Evolutionary conservation across 2,113 vertebrate genomes (phyloP).

Genomic region (Uropsilus gracilis): DNA sequence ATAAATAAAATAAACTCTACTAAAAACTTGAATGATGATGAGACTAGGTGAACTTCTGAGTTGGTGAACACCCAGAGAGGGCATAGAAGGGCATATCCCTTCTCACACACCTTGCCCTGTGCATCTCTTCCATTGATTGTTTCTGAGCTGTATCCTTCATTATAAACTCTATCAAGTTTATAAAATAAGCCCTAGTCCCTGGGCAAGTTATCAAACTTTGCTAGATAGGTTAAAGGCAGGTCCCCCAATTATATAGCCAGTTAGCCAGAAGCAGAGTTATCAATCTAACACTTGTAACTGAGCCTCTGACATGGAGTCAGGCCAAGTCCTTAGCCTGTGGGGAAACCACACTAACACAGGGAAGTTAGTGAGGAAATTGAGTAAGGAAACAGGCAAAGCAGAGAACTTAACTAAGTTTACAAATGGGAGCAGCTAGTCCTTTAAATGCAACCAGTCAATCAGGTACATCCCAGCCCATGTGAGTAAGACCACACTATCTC

Average conservation of each 20-base stretch:
- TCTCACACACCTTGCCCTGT: neutral
- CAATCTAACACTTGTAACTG: neutral
- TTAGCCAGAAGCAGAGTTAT: neutral
- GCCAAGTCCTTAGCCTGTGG: neutral
- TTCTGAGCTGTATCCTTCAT: too few species aligned
- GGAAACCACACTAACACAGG: accelerated
- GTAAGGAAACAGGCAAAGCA: too few species aligned
- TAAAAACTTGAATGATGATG: neutral
- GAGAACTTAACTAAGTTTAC: too few species aligned
- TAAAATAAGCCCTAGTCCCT: too few species aligned
- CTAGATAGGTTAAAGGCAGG: too few species aligned
- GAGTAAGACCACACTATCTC: too few species aligned
- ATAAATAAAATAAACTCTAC: accelerated
- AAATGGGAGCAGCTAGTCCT: too few species aligned
- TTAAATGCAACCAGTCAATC: too few species aligned
- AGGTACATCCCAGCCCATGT: too few species aligned
- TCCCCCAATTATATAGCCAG: too few species aligned
- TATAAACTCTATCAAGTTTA: too few species aligned
- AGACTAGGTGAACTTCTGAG: neutral
- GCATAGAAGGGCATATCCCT: accelerated
- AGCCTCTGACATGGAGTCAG: neutral
- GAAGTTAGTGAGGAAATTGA: neutral
- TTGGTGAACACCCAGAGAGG: neutral
- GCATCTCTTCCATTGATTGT: too few species aligned
- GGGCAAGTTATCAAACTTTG: neutral